These are phyloP conservation scores for Panonychus citri DNA, from an alignment of 1,140 invertebrate genomes.

Conservation along the genomic window DNA sequence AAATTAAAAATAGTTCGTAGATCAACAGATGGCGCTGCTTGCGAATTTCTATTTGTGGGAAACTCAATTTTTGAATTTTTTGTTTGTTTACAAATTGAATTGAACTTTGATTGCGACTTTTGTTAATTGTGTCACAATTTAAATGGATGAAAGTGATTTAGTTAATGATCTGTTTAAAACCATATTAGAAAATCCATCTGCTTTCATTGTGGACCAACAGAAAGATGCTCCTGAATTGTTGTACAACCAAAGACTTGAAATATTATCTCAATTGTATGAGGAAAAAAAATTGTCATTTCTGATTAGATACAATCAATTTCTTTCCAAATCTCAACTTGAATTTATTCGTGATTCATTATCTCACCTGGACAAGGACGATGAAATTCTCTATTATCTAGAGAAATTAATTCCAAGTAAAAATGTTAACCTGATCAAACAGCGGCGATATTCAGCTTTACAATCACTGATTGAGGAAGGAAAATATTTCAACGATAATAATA, in stretches of 20 bases:
- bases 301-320: background rate
- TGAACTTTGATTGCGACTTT: no score
- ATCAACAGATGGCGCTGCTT: no score
- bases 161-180: background rate
- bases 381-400: background rate
- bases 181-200: background rate
- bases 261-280: background rate
- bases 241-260: background rate
- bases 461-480: slow-evolving; percentile 38
- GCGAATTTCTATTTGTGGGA: no score
- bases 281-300: background rate
- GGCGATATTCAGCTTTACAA: slow-evolving; percentile 54
- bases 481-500: slow-evolving; percentile 73
- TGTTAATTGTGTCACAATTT: no score
- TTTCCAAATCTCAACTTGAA: background rate
- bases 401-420: background rate
- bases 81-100: no score
- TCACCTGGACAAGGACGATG: background rate
- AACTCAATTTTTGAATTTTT: no score
- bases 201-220: background rate
- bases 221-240: background rate
- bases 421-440: slow-evolving; percentile 28
- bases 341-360: background rate
- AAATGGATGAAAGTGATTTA: background rate
- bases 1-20: no score